Evolutionary conservation across 2,888 invertebrate genomes (phyloP).

Genomic region (Aricia artaxerxes): DNA sequence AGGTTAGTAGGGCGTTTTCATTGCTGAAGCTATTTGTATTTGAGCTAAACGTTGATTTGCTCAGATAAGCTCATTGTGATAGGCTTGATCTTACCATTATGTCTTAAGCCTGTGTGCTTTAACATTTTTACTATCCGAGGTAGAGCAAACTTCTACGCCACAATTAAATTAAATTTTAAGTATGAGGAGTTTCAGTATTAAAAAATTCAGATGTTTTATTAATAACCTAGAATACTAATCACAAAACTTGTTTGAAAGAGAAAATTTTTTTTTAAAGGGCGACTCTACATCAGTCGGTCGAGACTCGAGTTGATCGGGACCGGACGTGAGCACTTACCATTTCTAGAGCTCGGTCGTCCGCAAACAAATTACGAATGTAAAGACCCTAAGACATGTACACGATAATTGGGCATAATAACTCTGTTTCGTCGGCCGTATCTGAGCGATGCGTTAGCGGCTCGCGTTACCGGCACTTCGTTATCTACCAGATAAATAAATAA

Average conservation of each 20-base stretch:
- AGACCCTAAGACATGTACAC: slow-evolving; percentile 16
- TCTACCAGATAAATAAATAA: neutral
- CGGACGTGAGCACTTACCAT: slow-evolving; percentile 16
- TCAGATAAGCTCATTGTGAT: neutral
- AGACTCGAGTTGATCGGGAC: neutral
- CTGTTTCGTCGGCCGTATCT: slow-evolving; percentile 8
- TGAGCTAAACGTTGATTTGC: neutral
- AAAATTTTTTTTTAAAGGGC: neutral
- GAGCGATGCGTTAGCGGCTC: slow-evolving; percentile 3
- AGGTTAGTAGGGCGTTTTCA: too few species aligned
- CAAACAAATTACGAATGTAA: slow-evolving; percentile 7
- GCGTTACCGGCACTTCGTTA: slow-evolving; percentile 8
- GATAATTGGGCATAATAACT: slow-evolving; percentile 14
- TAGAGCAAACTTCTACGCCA: neutral
- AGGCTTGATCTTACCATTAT: neutral
- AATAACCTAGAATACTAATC: neutral
- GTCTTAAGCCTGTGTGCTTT: neutral
- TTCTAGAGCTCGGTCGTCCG: slow-evolving; percentile 13
- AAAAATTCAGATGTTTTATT: neutral
- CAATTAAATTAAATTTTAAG: neutral
- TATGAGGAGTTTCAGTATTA: neutral
- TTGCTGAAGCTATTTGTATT: too few species aligned
- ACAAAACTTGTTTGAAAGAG: neutral
- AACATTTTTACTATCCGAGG: neutral
- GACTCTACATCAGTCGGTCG: neutral